Evolutionary conservation across 2,113 vertebrate species (phyloP).

Genomic region (Gallinago paraguaiae): DNA sequence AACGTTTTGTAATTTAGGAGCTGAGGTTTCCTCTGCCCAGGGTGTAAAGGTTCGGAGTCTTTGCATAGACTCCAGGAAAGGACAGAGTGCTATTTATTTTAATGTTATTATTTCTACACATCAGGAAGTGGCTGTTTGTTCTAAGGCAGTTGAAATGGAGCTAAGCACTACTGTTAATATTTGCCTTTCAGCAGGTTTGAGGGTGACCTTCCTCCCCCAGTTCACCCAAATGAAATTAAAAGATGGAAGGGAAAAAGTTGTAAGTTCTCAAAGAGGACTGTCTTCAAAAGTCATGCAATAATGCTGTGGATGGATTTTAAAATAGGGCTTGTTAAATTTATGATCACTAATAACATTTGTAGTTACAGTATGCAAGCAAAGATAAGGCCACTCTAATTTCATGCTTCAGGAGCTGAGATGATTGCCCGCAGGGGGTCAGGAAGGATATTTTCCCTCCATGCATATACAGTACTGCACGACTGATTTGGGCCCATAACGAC

Average conservation of each 20-base stretch:
- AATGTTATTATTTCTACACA: slow-evolving; percentile 14
- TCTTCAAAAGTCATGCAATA: slow-evolving; percentile 32
- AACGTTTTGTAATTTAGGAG: not conserved
- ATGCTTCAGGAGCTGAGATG: slow-evolving; percentile 68
- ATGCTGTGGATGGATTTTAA: slow-evolving; percentile 39
- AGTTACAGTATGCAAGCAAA: slow-evolving; percentile 67
- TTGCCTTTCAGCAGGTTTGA: slow-evolving; percentile 39
- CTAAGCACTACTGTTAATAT: slow-evolving; percentile 40
- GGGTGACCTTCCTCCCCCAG: not conserved
- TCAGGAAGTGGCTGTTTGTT: slow-evolving; percentile 45
- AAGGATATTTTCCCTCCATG: slow-evolving; percentile 52
- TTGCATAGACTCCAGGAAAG: not conserved
- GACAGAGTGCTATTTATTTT: slow-evolving; percentile 13
- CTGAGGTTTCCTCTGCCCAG: not conserved
- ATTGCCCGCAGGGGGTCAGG: slow-evolving; percentile 65
- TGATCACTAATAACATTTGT: slow-evolving; percentile 63
- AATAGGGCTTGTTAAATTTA: slow-evolving; percentile 63
- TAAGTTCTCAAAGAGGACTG: not conserved
- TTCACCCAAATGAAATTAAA: slow-evolving; percentile 50
- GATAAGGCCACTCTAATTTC: slow-evolving; percentile 72
- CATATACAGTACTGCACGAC: not conserved
- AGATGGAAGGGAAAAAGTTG: slow-evolving; percentile 5
- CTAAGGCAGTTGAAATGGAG: slow-evolving; percentile 11
- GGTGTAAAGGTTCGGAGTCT: not conserved
- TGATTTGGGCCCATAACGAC: slow-evolving; percentile 6